A percentile compares a stretch with the other conserved stretches of the same genome.
Evolutionary conservation across 2,113 vertebrate genomes (phyloP).

Genomic region (Ptychochromis oligacanthus): DNA sequence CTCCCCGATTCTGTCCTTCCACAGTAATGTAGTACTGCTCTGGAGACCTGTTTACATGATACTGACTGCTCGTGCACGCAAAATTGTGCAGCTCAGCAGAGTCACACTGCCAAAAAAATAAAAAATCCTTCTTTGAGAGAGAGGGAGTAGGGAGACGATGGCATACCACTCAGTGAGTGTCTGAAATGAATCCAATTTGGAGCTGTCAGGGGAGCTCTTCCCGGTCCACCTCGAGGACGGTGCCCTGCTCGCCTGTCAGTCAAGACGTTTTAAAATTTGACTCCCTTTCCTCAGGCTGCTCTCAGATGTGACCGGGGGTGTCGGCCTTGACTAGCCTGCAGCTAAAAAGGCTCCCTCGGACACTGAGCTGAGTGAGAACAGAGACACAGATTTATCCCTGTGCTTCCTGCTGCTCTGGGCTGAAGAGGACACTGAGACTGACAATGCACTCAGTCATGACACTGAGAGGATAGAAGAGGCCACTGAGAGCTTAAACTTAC

Average conservation of each 20-base stretch:
- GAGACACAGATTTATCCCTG: neutral
- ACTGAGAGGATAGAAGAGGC: conserved; percentile 5
- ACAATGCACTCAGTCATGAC: conserved; percentile 13
- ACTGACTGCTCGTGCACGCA: neutral
- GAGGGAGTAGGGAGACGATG: neutral
- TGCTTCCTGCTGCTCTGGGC: conserved; percentile 19
- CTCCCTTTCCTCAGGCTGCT: conserved; percentile 32
- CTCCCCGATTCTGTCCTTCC: neutral
- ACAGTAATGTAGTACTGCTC: neutral
- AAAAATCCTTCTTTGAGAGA: neutral
- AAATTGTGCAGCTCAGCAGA: neutral
- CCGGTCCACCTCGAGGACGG: conserved; percentile 7
- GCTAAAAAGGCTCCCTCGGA: conserved; percentile 24
- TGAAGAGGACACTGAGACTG: neutral
- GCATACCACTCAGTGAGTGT: neutral
- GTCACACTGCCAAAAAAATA: neutral
- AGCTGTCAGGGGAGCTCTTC: conserved; percentile 24
- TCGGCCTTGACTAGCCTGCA: conserved; percentile 6
- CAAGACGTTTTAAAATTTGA: conserved; percentile 39
- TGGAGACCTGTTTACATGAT: neutral
- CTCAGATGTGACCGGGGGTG: conserved; percentile 2
- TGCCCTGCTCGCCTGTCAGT: conserved; percentile 37
- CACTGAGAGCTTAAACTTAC: conserved; percentile 21
- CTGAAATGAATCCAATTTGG: conserved; percentile 40
- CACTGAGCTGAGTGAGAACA: conserved; percentile 12